Evolutionary conservation across 2,888 invertebrate species (phyloP), one percentile per base, ranked within the genome.

Genomic region (Synergus japonicus): DNA sequence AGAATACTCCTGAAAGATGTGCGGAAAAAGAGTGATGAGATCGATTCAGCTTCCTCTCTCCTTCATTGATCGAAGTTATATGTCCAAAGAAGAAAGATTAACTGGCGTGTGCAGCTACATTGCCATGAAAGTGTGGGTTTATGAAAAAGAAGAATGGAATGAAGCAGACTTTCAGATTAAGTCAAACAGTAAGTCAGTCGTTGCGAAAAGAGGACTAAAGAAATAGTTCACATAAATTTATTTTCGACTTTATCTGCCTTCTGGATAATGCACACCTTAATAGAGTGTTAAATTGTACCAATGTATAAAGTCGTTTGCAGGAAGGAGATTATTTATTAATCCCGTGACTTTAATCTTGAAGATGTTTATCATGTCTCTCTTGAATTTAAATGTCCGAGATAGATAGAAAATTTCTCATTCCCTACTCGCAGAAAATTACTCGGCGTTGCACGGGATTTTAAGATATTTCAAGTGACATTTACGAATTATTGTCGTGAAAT

Each of bases 1-100:
- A 69, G 54, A 73, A 73, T 73, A 73, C 54, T 69, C 46, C 46
- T 22, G 54, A 73, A 73, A 73, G 73, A 73, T 73, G 49, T 73
- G 54, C 49, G 29, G 63, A 63, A 63, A 63, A 63, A 63, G 63
- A 63, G 63, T 63, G 63, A 63, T 63, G 63, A 63, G 63, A 63
- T 63, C 29, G 54, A 73, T 73, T 73, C 73, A 54, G 37, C 54
- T 54, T 73, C n/a, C 54, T 73, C 46, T 73, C 41, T 37, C 37
- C 54, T 73, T 49, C 73, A 73, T 73, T 73, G 54, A 73, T 54
- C 73, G 37, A 37, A 15, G 46, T 15, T 54, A 54, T 37, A 54
- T 54, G 73, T 73, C 54, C 73, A 54, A 22, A 73, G 54, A 41
- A 54, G 49, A 54, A 73, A 54, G 73, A 73, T 73, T 73, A 73